Evolutionary conservation across 2,888 invertebrate species (phyloP).

Genomic region (Quadroppia sp.): DNA sequence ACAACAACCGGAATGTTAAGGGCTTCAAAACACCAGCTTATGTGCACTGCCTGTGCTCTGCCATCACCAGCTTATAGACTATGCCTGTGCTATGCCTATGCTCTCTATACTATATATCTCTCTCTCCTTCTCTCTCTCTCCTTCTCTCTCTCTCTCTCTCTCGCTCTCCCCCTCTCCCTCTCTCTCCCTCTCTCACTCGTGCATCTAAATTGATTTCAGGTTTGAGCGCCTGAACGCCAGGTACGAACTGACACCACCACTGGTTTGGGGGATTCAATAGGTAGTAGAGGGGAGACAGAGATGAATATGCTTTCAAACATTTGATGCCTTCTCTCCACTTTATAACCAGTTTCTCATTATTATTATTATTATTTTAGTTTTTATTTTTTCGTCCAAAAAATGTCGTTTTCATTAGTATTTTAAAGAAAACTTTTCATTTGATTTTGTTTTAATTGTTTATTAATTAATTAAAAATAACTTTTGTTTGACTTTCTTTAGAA

Average conservation of each 20-base stretch:
- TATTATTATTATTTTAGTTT: neutral
- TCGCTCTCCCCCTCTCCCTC: too few relatives aligned
- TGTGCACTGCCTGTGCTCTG: too few relatives aligned
- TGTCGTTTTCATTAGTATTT: conserved; percentile 17
- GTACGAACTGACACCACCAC: conserved; percentile 16
- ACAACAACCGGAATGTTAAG: conserved; percentile 3
- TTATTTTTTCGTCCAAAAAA: neutral
- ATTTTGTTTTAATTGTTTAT: too few relatives aligned
- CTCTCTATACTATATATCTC: too few relatives aligned
- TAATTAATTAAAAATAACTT: too few relatives aligned
- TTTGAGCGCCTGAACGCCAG: neutral
- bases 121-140: too few relatives aligned
- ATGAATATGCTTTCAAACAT: conserved; percentile 1
- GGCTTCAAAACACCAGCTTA: neutral
- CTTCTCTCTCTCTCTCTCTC: too few relatives aligned
- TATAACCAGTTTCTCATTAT: conserved; percentile 12
- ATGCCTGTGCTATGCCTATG: too few relatives aligned
- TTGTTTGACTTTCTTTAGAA: too few relatives aligned
- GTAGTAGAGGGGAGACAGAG: neutral
- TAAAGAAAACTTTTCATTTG: neutral
- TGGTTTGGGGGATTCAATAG: conserved; percentile 14
- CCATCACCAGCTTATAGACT: too few relatives aligned
- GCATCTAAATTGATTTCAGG: conserved; percentile 10
- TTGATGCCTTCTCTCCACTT: neutral
- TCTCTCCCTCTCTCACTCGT: too few relatives aligned